Conservation (phyloP, 2,113 vertebrate species). For the Misgurnus mizolepis region DNA sequence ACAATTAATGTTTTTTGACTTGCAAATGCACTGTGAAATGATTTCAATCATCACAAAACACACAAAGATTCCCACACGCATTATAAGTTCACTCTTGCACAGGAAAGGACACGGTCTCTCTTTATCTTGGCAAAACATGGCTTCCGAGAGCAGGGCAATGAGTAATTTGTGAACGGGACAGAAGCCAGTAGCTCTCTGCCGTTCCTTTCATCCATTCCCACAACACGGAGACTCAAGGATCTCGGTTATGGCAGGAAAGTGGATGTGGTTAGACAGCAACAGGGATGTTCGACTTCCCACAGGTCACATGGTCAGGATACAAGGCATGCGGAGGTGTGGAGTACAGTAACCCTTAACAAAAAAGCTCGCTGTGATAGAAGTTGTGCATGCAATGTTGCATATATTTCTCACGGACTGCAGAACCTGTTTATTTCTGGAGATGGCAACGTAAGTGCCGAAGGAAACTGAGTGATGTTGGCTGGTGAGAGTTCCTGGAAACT, state of each 20-base stretch:
- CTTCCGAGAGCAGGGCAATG: slow-evolving; percentile 69
- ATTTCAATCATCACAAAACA: slow-evolving; percentile 28
- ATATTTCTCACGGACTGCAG: not conserved
- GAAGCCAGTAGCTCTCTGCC: slow-evolving; percentile 58
- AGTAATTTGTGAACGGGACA: slow-evolving; percentile 70
- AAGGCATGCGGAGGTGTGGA: slow-evolving; percentile 50
- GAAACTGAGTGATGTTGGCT: not conserved
- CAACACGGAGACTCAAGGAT: slow-evolving; percentile 59
- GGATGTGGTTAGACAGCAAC: slow-evolving; percentile 58
- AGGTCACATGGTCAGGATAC: slow-evolving; percentile 58
- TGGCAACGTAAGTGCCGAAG: not conserved
- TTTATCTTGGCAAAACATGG: slow-evolving; percentile 65
- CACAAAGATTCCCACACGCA: slow-evolving; percentile 18
- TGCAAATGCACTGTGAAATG: slow-evolving; percentile 35
- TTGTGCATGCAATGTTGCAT: slow-evolving; percentile 1
- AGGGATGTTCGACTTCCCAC: slow-evolving; percentile 66
- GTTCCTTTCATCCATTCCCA: slow-evolving; percentile 64
- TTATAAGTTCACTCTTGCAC: slow-evolving; percentile 26
- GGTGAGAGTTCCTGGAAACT: not conserved
- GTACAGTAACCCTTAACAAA: slow-evolving; percentile 32
- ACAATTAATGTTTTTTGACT: slow-evolving; percentile 24
- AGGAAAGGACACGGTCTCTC: slow-evolving; percentile 59
- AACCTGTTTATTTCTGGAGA: not conserved
- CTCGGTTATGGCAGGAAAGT: slow-evolving; percentile 59
- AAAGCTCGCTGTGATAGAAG: not conserved